Evolutionary conservation across 2,113 vertebrate species (phyloP).

Genomic region (Glaucomys volans): DNA sequence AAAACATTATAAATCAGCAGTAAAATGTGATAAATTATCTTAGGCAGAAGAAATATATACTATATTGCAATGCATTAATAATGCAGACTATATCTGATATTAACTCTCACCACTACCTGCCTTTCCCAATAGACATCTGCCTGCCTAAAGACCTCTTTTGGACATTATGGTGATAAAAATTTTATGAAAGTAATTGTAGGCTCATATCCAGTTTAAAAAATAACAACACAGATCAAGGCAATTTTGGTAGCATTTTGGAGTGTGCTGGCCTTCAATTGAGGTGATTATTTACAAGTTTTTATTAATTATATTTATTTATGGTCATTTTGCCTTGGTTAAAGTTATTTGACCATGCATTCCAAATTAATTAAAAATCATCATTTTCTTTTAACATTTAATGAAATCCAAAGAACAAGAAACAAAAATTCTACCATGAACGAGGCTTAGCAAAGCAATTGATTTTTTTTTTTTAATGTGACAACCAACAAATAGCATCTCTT

Average conservation of each 20-base stretch:
- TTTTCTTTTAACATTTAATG: constrained; percentile 20
- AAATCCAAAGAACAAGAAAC: not conserved
- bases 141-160: not conserved
- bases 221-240: not conserved
- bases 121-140: constrained; percentile 15
- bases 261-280: not conserved
- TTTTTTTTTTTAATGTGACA: not conserved
- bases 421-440: not conserved
- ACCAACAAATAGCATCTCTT: not conserved
- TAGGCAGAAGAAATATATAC: not conserved
- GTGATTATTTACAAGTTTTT: constrained; percentile 23
- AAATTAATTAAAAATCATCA: constrained; percentile 33
- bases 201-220: not conserved
- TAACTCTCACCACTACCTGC: not conserved
- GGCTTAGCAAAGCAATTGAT: not conserved
- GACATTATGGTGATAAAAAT: constrained; percentile 22
- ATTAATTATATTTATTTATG: not conserved
- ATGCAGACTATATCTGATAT: not conserved
- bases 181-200: not conserved
- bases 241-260: not conserved
- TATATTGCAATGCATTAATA: not conserved
- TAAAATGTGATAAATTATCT: not conserved
- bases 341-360: not conserved
- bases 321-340: not conserved
- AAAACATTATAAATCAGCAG: constrained; percentile 17